phyloP scores from a whole-genome alignment of 2,113 vertebrate species.

The Gopherus flavomarginatus region DNA sequence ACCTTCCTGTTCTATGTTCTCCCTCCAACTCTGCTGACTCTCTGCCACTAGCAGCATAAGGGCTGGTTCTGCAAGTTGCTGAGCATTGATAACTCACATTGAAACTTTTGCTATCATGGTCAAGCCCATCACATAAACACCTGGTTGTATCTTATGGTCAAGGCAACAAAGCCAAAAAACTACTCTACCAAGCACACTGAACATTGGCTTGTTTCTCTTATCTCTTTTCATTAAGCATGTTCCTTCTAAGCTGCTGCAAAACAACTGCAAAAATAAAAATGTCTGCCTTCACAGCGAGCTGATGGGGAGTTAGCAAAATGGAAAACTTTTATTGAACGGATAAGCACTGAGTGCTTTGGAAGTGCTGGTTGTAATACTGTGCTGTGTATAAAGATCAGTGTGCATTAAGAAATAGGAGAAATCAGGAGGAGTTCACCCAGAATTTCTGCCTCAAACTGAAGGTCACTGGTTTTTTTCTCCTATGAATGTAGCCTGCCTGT shows the following conservation, averaged over 20 bases:
- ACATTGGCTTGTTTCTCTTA: background rate
- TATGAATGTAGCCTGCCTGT: background rate
- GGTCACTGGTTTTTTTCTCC: background rate
- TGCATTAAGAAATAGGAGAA: background rate
- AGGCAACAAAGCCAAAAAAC: background rate
- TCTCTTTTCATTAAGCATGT: background rate
- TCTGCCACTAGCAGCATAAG: background rate
- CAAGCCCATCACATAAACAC: background rate
- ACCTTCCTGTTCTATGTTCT: background rate
- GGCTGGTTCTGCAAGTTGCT: background rate
- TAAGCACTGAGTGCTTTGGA: background rate
- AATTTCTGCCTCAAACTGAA: background rate
- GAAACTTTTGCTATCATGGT: background rate
- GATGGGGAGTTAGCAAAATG: background rate
- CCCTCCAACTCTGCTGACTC: background rate
- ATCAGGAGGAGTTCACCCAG: background rate
- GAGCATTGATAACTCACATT: background rate
- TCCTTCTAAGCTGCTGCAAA: background rate
- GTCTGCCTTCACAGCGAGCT: background rate
- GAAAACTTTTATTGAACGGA: background rate
- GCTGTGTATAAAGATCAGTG: accelerated
- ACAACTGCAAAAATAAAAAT: background rate
- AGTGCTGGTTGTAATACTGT: background rate
- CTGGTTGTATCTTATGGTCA: background rate
- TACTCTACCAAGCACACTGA: background rate